These are phyloP conservation scores for Entosphenus tridentatus DNA, from an alignment of 2,113 vertebrate genomes.

Conservation along the genomic window DNA sequence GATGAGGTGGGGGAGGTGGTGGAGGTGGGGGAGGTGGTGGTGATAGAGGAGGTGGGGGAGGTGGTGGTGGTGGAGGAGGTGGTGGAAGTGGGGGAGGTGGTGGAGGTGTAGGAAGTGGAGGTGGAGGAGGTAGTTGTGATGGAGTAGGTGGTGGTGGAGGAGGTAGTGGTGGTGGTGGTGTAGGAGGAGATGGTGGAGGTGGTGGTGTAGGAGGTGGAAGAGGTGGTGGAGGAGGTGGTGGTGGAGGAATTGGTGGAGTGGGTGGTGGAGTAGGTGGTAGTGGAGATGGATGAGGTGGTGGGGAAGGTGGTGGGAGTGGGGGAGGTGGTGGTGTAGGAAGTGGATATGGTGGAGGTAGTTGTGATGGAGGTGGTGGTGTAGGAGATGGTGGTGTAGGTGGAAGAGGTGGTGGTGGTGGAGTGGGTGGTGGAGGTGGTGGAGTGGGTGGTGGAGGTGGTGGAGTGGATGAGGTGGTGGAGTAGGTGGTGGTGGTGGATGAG, in stretches of 20 bases:
- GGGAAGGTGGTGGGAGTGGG: not conserved
- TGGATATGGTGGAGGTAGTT: not conserved
- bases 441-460: too few species aligned
- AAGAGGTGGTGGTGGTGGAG: too few species aligned
- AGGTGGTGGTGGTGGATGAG: too few species aligned
- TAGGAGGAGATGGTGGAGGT: not conserved
- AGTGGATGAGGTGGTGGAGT: too few species aligned
- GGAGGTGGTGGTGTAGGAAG: not conserved
- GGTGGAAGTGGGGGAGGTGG: not conserved
- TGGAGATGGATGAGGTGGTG: not conserved
- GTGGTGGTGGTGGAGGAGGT: not conserved
- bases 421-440: too few species aligned
- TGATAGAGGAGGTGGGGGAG: not conserved
- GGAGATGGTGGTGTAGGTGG: too few species aligned
- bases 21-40: not conserved
- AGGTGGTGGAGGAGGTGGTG: not conserved
- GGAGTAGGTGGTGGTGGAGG: not conserved
- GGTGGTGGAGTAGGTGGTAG: not conserved
- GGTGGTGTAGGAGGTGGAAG: not conserved
- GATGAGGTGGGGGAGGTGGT: not conserved
- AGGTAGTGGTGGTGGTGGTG: not conserved
- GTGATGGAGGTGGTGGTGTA: too few species aligned
- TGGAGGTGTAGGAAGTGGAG: not conserved
- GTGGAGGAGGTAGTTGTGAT: not conserved
- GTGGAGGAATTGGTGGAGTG: not conserved